Base-by-base conservation (phyloP, 2,113 vertebrate genomes). In the Phyllostomus hastatus region DNA sequence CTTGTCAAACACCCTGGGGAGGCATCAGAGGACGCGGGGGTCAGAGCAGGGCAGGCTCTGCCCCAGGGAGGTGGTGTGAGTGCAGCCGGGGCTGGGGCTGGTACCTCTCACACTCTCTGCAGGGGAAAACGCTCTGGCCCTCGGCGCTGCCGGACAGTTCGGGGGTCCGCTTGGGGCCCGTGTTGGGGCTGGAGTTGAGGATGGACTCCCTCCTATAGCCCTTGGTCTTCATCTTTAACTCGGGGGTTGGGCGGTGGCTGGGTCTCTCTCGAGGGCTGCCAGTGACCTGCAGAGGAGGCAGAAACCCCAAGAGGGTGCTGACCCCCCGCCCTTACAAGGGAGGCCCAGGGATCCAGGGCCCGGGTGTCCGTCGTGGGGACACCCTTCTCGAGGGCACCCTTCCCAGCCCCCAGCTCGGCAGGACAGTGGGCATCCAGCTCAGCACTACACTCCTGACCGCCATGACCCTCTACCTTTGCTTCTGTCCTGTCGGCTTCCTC, bases 21-120 rank as follows among this genome's bases (percentile, higher is more conserved):
- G 57, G 33, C 54, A 78, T 14, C 72, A 57, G 35, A 87, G 48
- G 64, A 59, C 16, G 0, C 0, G 0, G 2, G 19, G 4, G 38
- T 92, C 66, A 93, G 82, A 52, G 76, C 5, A 1, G 22, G 15
- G 11, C 7, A 17, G 0, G 5, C 12, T 2, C 0, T 3, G 3
- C 50, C n/a, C 43, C 0, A 4, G 17, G 38, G 52, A 33, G 4
- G 83, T 0, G 3, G 24, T 17, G 5, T 0, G 19, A 3, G 46
- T 5, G 0, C 24, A 2, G 11, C 17, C 3, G 1, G 14, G 86
- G 28, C 19, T 3, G 7, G 78, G 52, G 43, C 7, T 0, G 1
- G 16, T 97, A 99, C 98, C 98, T 98, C 76, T 98, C 97, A 35
- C 98, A 98, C 76, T 98, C 97, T 87, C 95, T 61, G 87, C 98